These are phyloP conservation scores for Hemibagrus guttatus DNA, from an alignment of 2,797 vertebrate species.

Conservation along the genomic window DNA sequence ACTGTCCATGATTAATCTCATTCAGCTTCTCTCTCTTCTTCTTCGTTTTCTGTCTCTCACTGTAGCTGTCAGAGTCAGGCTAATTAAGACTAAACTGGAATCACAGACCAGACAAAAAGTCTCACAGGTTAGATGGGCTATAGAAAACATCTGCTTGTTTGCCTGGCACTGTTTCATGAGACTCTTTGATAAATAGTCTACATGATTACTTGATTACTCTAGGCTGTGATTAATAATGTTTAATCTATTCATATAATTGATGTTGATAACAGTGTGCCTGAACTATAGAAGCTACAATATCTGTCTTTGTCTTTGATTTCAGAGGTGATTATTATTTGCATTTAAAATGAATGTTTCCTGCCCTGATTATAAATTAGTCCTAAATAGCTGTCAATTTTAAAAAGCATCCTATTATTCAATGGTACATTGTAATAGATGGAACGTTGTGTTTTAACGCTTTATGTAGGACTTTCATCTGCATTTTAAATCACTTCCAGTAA, in stretches of 20 bases:
- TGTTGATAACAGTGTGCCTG: conserved; percentile 22
- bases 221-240: conserved; percentile 36
- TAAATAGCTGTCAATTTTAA: not conserved
- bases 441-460: not conserved
- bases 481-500: not conserved
- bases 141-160: conserved; percentile 22
- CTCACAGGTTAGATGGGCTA: not conserved
- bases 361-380: conserved; percentile 14
- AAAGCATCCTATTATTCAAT: conserved; percentile 1
- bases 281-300: conserved; percentile 1
- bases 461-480: not conserved
- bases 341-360: conserved; percentile 13
- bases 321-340: conserved; percentile 7
- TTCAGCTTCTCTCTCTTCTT: conserved; percentile 29
- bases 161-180: conserved; percentile 17
- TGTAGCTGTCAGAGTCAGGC: not conserved
- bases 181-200: conserved; percentile 20
- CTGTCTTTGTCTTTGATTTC: conserved; percentile 4
- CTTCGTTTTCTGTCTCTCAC: not conserved
- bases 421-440: not conserved
- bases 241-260: conserved; percentile 31
- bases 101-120: not conserved
- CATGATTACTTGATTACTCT: conserved; percentile 27
- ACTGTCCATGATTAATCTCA: not conserved
- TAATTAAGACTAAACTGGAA: conserved; percentile 7